These are phyloP conservation scores for Egretta garzetta DNA, from an alignment of 2,113 vertebrate genomes.

Conservation along the genomic window DNA sequence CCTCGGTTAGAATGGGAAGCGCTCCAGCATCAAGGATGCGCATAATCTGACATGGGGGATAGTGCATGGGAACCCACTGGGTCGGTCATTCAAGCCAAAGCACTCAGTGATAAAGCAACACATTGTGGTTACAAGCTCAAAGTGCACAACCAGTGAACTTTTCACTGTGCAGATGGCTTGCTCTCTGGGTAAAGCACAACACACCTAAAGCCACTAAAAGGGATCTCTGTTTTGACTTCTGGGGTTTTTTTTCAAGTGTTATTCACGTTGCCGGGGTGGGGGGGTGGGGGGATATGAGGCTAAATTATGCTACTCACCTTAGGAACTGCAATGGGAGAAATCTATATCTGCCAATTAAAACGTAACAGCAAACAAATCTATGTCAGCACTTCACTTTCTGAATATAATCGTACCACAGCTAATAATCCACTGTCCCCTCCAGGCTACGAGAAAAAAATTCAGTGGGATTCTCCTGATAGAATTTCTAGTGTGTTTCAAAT, in stretches of 20 bases:
- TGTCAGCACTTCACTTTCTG: neutral
- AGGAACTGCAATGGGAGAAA: neutral
- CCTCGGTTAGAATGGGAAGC: constrained; percentile 20
- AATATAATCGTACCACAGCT: neutral
- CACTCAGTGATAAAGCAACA: neutral
- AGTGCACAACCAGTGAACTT: neutral
- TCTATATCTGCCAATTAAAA: neutral
- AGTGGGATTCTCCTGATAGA: neutral
- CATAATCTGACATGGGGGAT: neutral
- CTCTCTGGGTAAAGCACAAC: neutral
- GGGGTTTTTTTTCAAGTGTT: neutral
- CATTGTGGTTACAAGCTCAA: neutral
- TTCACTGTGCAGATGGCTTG: neutral
- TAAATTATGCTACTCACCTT: neutral
- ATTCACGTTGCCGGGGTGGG: neutral
- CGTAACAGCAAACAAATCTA: neutral
- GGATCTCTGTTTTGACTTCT: neutral
- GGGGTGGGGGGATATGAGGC: too few species aligned
- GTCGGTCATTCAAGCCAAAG: neutral
- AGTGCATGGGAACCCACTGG: neutral
- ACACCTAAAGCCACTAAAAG: neutral
- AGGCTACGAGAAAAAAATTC: neutral
- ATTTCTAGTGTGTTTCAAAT: constrained; percentile 13
- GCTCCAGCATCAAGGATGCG: neutral
- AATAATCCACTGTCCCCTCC: neutral